Evolutionary conservation across 2,888 invertebrate species (phyloP).

Genomic region (Noctua pronuba): DNA sequence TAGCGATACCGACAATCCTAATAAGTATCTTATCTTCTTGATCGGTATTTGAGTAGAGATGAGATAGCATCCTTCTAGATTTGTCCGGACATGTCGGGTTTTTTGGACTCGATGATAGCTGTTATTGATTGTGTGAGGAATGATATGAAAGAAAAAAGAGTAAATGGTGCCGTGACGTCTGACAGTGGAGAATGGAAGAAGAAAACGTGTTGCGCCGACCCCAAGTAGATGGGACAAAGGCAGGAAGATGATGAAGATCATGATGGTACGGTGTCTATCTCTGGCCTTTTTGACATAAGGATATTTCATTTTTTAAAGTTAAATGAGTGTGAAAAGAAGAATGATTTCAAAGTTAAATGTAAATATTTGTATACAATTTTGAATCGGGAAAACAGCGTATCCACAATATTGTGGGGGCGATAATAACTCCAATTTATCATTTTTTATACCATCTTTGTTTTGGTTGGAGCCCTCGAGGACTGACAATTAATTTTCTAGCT

Average conservation of each 20-base stretch:
- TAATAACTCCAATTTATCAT: not conserved
- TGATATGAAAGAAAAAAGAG: not conserved
- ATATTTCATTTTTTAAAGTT: not conserved
- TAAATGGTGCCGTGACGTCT: not conserved
- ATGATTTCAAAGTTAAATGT: not conserved
- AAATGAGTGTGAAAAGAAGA: not conserved
- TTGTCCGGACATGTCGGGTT: not conserved
- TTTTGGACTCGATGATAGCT: not conserved
- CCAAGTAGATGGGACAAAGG: not conserved
- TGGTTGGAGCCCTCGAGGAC: not conserved
- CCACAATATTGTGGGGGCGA: too few relatives aligned
- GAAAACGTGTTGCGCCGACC: not conserved
- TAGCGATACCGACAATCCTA: not conserved
- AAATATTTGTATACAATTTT: not conserved
- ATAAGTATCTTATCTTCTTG: not conserved
- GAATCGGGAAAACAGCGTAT: not conserved
- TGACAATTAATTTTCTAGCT: not conserved
- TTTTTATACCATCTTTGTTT: not conserved
- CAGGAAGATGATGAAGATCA: not conserved
- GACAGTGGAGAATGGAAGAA: not conserved
- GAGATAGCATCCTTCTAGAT: not conserved
- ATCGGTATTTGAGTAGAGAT: not conserved
- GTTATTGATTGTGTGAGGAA: not conserved
- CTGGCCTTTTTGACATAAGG: not conserved
- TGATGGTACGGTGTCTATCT: not conserved